Evolutionary conservation across 2,797 vertebrate genomes (phyloP).

Genomic region (Holocentrus rufus): DNA sequence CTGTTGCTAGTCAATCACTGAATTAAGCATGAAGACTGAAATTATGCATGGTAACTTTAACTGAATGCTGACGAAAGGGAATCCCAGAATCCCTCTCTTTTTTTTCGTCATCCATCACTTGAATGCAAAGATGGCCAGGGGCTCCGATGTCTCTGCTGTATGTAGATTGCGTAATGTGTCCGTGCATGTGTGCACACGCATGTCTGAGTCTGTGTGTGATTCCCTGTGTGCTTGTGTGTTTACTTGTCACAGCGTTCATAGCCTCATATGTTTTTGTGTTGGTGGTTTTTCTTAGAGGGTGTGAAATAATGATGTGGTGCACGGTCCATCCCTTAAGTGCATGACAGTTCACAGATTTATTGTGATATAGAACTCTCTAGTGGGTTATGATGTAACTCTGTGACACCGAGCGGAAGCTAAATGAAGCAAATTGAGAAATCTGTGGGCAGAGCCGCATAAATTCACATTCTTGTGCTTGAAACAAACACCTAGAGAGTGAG

Average conservation of each 20-base stretch:
- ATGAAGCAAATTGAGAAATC: constrained; percentile 12
- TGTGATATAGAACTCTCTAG: not conserved
- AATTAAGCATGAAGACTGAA: too few relatives aligned
- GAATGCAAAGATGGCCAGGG: constrained; percentile 41
- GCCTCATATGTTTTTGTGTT: not conserved
- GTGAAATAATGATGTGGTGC: not conserved
- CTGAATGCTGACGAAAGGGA: constrained; percentile 18
- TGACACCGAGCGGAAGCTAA: constrained; percentile 12
- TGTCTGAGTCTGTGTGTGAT: constrained; percentile 7
- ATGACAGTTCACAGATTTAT: not conserved
- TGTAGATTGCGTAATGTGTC: too few relatives aligned
- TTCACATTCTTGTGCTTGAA: not conserved
- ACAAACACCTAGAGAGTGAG: not conserved
- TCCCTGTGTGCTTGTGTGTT: constrained; percentile 3
- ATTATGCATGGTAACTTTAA: too few relatives aligned
- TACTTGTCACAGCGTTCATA: constrained; percentile 6
- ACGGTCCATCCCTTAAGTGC: not conserved
- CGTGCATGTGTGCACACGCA: not conserved
- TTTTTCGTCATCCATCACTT: constrained; percentile 12
- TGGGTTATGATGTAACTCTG: not conserved
- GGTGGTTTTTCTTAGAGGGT: not conserved
- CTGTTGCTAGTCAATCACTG: too few relatives aligned
- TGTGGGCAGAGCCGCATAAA: not conserved
- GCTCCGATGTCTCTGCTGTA: constrained; percentile 22
- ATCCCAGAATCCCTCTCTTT: constrained; percentile 5